phyloP scores from a whole-genome alignment of 2,888 invertebrate genomes.

The Spilosoma lubricipeda region DNA sequence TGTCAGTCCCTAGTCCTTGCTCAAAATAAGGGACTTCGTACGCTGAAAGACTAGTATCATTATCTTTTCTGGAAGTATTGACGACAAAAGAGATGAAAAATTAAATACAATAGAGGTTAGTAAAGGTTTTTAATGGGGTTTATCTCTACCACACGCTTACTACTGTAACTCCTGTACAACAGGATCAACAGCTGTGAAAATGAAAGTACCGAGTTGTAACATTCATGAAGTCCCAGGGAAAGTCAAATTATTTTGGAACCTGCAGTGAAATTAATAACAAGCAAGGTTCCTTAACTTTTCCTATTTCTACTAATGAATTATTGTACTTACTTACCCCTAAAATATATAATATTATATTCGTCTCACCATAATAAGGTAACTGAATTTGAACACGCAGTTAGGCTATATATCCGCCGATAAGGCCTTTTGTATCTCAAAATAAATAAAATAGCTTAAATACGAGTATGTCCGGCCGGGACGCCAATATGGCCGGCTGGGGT shows the following conservation, averaged over 20 bases:
- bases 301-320: too few species aligned
- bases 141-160: too few species aligned
- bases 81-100: not conserved
- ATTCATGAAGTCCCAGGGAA: too few species aligned
- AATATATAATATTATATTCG: not conserved
- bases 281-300: too few species aligned
- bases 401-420: constrained; percentile 81
- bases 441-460: constrained; percentile 84
- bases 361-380: constrained; percentile 36
- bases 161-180: too few species aligned
- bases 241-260: too few species aligned
- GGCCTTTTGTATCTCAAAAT: constrained; percentile 84
- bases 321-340: too few species aligned
- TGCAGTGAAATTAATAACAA: too few species aligned
- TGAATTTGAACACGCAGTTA: constrained; percentile 57
- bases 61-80: not conserved
- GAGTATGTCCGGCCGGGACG: constrained; percentile 75
- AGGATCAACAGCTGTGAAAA: too few species aligned
- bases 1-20: constrained; percentile 64
- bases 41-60: not conserved
- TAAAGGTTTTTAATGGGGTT: too few species aligned
- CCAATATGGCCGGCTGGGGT: constrained; percentile 62
- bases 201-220: too few species aligned
- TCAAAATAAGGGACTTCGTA: constrained; percentile 54
- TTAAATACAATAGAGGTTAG: too few species aligned